These are phyloP conservation scores for Pardalotus punctatus DNA, from an alignment of 2,113 vertebrate species.

Conservation along the genomic window DNA sequence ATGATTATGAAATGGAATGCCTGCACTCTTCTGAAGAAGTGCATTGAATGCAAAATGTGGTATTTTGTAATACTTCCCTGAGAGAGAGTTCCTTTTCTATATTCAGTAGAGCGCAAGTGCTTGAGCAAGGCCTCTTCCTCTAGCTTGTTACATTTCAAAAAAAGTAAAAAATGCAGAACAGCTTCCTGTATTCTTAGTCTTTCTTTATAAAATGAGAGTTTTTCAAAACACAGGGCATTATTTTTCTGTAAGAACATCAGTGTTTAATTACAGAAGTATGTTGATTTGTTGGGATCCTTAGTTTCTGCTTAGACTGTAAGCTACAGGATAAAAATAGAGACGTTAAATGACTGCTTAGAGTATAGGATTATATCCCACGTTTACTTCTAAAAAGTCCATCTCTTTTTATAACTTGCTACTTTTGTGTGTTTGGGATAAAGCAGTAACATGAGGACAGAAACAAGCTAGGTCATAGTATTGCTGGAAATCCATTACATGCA, in stretches of 20 bases:
- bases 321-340: background rate
- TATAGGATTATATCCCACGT: background rate
- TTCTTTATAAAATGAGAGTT: background rate
- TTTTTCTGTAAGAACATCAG: background rate
- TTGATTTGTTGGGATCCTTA: background rate
- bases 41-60: background rate
- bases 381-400: background rate
- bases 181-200: background rate
- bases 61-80: background rate
- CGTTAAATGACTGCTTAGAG: background rate
- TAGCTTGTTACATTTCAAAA: background rate
- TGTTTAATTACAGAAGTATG: background rate
- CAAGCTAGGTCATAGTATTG: background rate
- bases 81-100: background rate
- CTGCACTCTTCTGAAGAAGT: background rate
- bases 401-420: background rate
- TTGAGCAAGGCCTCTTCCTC: background rate
- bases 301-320: background rate
- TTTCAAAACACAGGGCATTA: background rate
- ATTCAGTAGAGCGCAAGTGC: background rate
- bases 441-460: background rate
- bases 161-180: background rate
- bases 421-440: background rate
- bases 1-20: background rate
- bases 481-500: slow-evolving; percentile 29